Evolutionary conservation across 2,113 vertebrate genomes (phyloP), one percentile per base, ranked within the genome.

Genomic region (Cnemophilus loriae): DNA sequence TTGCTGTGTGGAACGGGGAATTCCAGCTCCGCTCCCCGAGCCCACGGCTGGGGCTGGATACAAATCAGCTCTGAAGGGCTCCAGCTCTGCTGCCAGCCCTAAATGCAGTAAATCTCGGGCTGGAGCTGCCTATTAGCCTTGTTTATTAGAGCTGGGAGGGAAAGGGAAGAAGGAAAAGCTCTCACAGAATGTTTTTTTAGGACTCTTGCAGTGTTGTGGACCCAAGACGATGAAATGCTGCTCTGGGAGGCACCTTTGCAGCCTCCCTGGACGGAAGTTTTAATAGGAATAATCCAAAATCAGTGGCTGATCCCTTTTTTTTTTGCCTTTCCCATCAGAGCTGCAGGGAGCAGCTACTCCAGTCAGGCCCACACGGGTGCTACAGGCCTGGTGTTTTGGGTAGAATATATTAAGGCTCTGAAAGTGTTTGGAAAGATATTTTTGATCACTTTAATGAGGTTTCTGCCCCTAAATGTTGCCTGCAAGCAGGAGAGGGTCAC

Each of bases 151-250:
- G 50, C 5, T 67, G 41, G n/a, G 13, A 57, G 61, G 44, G 44
- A 35, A 35, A 64, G 56, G 33, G 24, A 49, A 53, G 50, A 26
- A 47, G 27, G 28, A 55, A 65, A 71, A 46, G 16, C 26, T n/a
- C 37, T 6, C 21, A 10, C 23, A 57, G 14, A 41, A 21, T 16
- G 37, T 2, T 35, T 37, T 67, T 42, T 27, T 22, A 9, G 61
- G 15, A 23, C 11, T 61, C 20, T 26, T 33, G 7, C 0, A 0
- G 55, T 15, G 61, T 16, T 26, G 44, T 3, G 26, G 63, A 15
- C 42, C 13, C 32, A 21, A 61, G 57, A 30, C 74, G 55, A 95
- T 69, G 24, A 92, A 83, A 76, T 30, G 18, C 22, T 53, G 4
- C 65, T 60, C 30, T 32, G 39, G 53, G 74, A 71, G 33, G 33